phyloP scores from a whole-genome alignment of 2,797 vertebrate species.

The Mormyrus hasselquistii region DNA sequence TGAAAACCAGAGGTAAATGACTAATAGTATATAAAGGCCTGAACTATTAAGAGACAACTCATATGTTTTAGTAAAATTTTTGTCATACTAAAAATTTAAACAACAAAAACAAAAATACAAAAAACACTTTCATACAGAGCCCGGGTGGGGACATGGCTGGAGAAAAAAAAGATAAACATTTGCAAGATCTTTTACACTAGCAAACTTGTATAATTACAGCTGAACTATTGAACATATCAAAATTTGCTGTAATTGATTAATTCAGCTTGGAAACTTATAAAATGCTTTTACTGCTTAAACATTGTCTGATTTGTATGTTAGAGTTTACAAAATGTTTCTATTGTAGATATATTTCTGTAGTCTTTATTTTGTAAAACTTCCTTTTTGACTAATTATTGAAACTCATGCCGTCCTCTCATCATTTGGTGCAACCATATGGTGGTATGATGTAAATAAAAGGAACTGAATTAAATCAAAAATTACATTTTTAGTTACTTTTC shows the following conservation, averaged over 20 bases:
- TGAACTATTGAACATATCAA: neutral
- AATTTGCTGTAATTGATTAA: neutral
- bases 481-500: neutral
- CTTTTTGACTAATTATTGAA: neutral
- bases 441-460: neutral
- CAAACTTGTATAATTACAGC: neutral
- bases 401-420: neutral
- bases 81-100: neutral
- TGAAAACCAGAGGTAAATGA: slow-evolving; percentile 22
- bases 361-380: neutral
- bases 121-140: too few species aligned
- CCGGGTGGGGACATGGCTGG: too few species aligned
- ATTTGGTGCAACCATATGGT: neutral
- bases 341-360: neutral
- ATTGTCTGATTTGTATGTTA: neutral
- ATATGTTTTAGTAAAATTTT: neutral
- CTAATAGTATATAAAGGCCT: neutral
- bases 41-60: neutral
- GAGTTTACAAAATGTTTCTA: neutral
- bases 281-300: neutral
- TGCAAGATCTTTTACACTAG: neutral
- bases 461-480: neutral
- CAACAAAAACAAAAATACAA: too few species aligned
- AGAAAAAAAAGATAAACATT: too few species aligned
- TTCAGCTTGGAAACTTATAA: neutral